Base-by-base conservation (phyloP, 2,888 invertebrate genomes). In the Chymomyza amoena region DNA sequence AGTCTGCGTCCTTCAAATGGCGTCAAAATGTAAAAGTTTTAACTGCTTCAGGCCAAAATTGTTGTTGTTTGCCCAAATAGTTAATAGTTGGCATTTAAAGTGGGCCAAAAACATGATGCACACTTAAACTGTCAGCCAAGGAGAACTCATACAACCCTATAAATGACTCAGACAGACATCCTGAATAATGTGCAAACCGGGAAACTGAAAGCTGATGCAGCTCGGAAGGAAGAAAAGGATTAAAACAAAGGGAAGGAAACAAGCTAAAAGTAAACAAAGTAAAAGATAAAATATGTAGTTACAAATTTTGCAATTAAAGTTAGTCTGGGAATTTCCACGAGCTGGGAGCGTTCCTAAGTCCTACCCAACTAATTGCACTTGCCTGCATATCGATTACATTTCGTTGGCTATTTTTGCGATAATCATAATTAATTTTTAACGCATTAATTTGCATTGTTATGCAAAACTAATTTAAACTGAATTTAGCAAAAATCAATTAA, bases 291-390 rank as follows among this genome's bases (percentile, higher is more conserved):
- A 80, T 83, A 74, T 76, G 83, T 66, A 73, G 75, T 78, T 70
- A 85, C 77, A 87, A 84, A 88, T 77, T 83, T 88, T 70, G n/a
- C 78, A 84, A 87, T 84, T 87, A 84, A 87, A 81, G 78, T 88
- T 77, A 62, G 25, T 56, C 52, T 15, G 67, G 73, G 68, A 66
- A 67, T 32, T 32, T 32, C 7, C 32, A 32, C 9, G 7, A 32
- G 32, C 32, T 32, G 32, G 7, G 2, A 32, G 9, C 32, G 6
- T 32, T 7, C 6, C 32, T 6, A 7, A 9, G 7, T 32, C 9
- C 25, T 25, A 25, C 4, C 5, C 32, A 32, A 13, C 2, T 13
- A 45, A 13, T 45, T 45, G 13, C 7, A 13, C 6, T 45, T 13
- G 39, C 13, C 13, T 45, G 39, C 2, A 13, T 13, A 13, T 45